phyloP scores from a whole-genome alignment of 2,888 invertebrate genomes.

The Pollenia amentaria region DNA sequence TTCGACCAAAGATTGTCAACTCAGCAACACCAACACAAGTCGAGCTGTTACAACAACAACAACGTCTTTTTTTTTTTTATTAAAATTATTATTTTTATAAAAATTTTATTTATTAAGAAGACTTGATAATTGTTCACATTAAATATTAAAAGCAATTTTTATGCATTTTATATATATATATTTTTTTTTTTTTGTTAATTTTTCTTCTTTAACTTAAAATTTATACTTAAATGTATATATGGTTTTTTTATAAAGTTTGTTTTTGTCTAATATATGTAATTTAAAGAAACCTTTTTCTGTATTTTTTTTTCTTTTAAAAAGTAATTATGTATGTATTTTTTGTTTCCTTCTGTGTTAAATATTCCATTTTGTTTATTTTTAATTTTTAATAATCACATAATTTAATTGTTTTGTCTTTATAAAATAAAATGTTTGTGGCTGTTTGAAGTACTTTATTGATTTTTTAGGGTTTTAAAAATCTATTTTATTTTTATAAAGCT shows the following conservation, averaged over 20 bases:
- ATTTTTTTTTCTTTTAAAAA: slow-evolving; percentile 52
- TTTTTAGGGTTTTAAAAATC: slow-evolving; percentile 33
- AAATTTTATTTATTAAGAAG: slow-evolving; percentile 43
- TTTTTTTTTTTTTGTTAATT: slow-evolving; percentile 7
- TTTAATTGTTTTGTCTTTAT: slow-evolving; percentile 25
- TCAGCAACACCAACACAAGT: no score
- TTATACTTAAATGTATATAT: slow-evolving; percentile 11
- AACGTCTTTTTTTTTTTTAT: no score
- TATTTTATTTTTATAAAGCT: slow-evolving; percentile 58
- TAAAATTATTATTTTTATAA: not conserved
- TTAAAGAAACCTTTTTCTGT: slow-evolving; percentile 68
- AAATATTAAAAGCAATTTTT: slow-evolving; percentile 38
- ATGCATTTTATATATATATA: slow-evolving; percentile 3
- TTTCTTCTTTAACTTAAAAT: not conserved
- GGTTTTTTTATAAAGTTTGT: slow-evolving; percentile 30
- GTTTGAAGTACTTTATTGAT: slow-evolving; percentile 25
- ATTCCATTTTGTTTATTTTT: not conserved
- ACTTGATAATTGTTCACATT: slow-evolving; percentile 43
- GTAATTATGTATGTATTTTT: slow-evolving; percentile 42
- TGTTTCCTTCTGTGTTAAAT: slow-evolving; percentile 28
- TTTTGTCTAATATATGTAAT: slow-evolving; percentile 58
- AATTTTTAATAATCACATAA: slow-evolving; percentile 43
- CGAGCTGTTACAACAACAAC: no score
- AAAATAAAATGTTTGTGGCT: slow-evolving; percentile 47
- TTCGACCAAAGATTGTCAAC: no score